phyloP scores from a whole-genome alignment of 2,888 invertebrate species.

The Tetranychus truncatus region DNA sequence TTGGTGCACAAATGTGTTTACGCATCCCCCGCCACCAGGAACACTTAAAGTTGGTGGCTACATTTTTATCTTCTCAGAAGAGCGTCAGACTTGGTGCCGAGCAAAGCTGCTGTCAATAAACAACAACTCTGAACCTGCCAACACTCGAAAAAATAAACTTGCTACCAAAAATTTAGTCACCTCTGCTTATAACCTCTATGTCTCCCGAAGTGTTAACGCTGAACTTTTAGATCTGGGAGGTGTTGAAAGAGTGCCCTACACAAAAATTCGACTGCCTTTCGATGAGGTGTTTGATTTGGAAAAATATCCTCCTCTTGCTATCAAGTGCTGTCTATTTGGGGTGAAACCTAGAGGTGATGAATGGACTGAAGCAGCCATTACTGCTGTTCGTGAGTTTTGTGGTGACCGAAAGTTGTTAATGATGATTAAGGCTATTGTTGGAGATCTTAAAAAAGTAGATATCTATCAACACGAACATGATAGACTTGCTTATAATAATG shows the following conservation, averaged over 20 bases:
- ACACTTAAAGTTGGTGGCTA: neutral
- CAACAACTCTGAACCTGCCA: neutral
- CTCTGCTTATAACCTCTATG: neutral
- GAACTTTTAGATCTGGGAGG: neutral
- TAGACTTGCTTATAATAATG: no score
- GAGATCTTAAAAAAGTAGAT: no score
- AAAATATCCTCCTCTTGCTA: neutral
- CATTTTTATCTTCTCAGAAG: neutral
- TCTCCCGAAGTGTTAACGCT: neutral
- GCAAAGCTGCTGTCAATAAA: neutral
- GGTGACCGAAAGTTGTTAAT: no score
- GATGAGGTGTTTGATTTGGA: neutral
- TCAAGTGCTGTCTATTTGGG: neutral
- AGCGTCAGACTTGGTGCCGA: neutral
- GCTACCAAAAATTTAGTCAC: neutral
- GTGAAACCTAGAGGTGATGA: neutral
- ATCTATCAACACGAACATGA: no score
- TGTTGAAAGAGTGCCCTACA: neutral
- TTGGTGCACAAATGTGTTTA: neutral
- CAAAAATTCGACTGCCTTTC: neutral
- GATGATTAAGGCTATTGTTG: no score
- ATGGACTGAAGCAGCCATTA: neutral
- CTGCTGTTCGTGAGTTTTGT: neutral
- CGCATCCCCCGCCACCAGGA: neutral
- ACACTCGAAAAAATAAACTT: neutral